These are phyloP conservation scores for Ptiloglossa arizonensis DNA, from an alignment of 1,140 invertebrate genomes.

Conservation along the genomic window DNA sequence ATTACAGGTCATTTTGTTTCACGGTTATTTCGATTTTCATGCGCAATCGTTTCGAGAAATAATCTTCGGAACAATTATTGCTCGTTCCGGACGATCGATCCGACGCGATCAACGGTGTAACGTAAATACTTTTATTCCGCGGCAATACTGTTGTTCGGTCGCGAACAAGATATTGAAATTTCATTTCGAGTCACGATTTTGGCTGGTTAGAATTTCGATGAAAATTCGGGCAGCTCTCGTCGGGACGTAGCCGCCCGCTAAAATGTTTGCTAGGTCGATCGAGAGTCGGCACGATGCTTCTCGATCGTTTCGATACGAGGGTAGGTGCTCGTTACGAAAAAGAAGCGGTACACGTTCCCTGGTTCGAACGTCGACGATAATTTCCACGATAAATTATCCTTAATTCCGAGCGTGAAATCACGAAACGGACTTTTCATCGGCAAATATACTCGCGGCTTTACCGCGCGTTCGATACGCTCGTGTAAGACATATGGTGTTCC, in stretches of 20 bases:
- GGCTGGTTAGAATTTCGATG: no score
- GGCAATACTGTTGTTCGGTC: no score
- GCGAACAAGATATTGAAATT: no score
- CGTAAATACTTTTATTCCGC: no score
- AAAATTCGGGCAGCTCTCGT: neutral
- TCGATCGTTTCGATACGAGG: slow-evolving; percentile 12
- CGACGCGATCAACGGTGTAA: no score
- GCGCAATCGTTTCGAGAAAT: neutral
- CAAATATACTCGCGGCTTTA: slow-evolving; percentile 1
- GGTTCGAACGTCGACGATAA: slow-evolving; percentile 23
- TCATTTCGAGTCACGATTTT: no score
- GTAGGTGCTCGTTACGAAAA: neutral
- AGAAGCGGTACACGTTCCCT: slow-evolving; percentile 8
- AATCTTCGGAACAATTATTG: neutral
- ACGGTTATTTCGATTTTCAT: neutral
- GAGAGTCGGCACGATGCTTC: neutral
- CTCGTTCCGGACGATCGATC: no score
- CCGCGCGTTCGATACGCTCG: slow-evolving; percentile 4
- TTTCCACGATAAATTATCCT: slow-evolving; percentile 52
- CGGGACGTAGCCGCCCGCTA: no score
- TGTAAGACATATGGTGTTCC: neutral
- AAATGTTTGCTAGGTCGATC: neutral
- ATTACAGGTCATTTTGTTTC: neutral
- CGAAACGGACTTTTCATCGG: slow-evolving; percentile 30
- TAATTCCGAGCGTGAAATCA: slow-evolving; percentile 63